Evolutionary conservation across 2,888 invertebrate genomes (phyloP).

Genomic region (Nebria salina): DNA sequence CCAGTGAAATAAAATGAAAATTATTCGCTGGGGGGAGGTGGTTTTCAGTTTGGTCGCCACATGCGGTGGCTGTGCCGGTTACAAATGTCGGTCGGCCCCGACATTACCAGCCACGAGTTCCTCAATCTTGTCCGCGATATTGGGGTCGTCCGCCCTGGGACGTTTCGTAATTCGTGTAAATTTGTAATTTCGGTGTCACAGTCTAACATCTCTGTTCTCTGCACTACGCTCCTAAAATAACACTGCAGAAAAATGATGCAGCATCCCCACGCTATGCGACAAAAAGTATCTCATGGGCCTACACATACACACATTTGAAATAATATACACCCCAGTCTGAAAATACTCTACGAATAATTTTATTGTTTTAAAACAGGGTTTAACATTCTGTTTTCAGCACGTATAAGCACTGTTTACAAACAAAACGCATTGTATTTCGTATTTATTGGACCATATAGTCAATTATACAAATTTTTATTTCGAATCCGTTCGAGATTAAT

Average conservation of each 20-base stretch:
- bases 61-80: not conserved
- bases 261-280: not conserved
- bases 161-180: not conserved
- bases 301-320: not conserved
- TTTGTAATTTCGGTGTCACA: not conserved
- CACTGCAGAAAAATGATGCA: not conserved
- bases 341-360: not conserved
- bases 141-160: not conserved
- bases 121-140: not conserved
- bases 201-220: not conserved
- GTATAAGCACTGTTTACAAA: not conserved
- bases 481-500: not conserved
- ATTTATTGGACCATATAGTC: not conserved
- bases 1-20: not conserved
- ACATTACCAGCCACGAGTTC: not conserved
- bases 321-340: not conserved
- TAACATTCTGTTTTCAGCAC: not conserved
- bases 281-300: not conserved
- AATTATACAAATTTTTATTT: not conserved
- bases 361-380: not conserved
- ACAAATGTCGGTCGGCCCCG: not conserved
- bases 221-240: not conserved
- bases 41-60: not conserved
- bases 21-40: not conserved
- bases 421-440: not conserved